These are phyloP conservation scores for Octonoba sinensis DNA, from an alignment of 2,888 invertebrate species.

Conservation along the genomic window DNA sequence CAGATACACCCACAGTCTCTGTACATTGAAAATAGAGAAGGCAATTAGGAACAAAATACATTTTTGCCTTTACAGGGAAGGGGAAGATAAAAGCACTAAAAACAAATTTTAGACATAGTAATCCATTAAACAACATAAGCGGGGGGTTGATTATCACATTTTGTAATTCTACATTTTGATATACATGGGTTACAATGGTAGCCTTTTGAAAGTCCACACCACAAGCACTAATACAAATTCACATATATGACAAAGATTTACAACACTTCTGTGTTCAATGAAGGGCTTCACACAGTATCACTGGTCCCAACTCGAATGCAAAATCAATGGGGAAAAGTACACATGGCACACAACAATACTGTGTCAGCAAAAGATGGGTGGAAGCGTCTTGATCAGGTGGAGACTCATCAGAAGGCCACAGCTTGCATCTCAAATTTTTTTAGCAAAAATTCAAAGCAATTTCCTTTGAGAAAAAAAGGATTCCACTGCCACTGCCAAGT, in stretches of 20 bases:
- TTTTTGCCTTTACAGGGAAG: slow-evolving; percentile 3
- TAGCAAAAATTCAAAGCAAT: slow-evolving; percentile 22
- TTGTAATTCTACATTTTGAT: slow-evolving; percentile 6
- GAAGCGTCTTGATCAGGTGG: slow-evolving; percentile 12
- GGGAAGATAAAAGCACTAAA: slow-evolving; percentile 1
- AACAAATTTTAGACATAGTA: neutral
- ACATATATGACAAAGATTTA: slow-evolving; percentile 1
- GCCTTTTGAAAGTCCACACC: slow-evolving; percentile 40
- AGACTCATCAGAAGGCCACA: slow-evolving; percentile 55
- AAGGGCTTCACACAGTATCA: slow-evolving; percentile 15
- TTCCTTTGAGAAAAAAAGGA: neutral
- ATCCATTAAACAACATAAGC: neutral
- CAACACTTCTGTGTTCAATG: slow-evolving; percentile 1
- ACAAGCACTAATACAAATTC: slow-evolving; percentile 17
- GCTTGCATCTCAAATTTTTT: slow-evolving; percentile 19
- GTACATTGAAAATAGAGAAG: slow-evolving; percentile 24
- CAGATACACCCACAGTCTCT: slow-evolving; percentile 3
- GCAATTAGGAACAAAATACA: slow-evolving; percentile 32
- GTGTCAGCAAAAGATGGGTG: slow-evolving; percentile 26
- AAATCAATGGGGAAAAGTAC: slow-evolving; percentile 4
- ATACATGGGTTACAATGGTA: slow-evolving; percentile 21
- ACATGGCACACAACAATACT: slow-evolving; percentile 26
- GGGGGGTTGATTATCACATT: slow-evolving; percentile 36
- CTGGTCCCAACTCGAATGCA: slow-evolving; percentile 39
- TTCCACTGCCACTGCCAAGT: slow-evolving; percentile 60